Conservation (phyloP, 2,888 invertebrate genomes). For the Plebejus argus region DNA sequence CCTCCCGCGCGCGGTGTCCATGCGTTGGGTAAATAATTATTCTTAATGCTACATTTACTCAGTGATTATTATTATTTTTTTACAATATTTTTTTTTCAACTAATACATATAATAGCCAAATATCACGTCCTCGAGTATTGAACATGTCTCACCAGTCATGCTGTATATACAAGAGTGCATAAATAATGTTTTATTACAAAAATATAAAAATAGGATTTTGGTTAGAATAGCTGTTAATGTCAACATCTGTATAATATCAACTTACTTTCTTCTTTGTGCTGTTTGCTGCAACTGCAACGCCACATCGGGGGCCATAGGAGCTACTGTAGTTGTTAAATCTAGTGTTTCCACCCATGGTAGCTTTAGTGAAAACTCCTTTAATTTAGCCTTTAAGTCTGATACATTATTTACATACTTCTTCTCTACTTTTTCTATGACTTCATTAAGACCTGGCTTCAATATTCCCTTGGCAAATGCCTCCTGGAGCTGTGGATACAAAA, state of each 20-base stretch:
- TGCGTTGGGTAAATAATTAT: too few relatives aligned
- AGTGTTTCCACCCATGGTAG: constrained; percentile 93
- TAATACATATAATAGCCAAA: too few relatives aligned
- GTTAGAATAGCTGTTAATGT: too few relatives aligned
- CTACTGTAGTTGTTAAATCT: constrained; percentile 88
- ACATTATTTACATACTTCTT: constrained; percentile 86
- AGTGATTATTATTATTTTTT: too few relatives aligned
- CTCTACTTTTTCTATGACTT: constrained; percentile 80
- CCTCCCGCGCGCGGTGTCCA: too few relatives aligned
- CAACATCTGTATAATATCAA: constrained; percentile 7
- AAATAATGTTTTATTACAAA: too few relatives aligned
- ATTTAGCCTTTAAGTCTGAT: constrained; percentile 85
- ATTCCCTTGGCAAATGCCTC: constrained; percentile 92
- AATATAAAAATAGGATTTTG: neutral
- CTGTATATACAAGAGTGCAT: too few relatives aligned
- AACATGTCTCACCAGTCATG: too few relatives aligned
- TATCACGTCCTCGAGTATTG: too few relatives aligned
- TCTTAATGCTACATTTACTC: too few relatives aligned
- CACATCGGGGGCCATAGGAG: constrained; percentile 92
- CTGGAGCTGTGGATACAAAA: constrained; percentile 85
- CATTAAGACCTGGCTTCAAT: constrained; percentile 92
- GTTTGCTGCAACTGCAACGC: constrained; percentile 88
- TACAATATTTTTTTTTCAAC: too few relatives aligned
- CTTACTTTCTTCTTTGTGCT: constrained; percentile 84
- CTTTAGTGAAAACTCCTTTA: constrained; percentile 85